phyloP scores from a whole-genome alignment of 1,140 invertebrate genomes.

The Scaptomyza hsui region DNA sequence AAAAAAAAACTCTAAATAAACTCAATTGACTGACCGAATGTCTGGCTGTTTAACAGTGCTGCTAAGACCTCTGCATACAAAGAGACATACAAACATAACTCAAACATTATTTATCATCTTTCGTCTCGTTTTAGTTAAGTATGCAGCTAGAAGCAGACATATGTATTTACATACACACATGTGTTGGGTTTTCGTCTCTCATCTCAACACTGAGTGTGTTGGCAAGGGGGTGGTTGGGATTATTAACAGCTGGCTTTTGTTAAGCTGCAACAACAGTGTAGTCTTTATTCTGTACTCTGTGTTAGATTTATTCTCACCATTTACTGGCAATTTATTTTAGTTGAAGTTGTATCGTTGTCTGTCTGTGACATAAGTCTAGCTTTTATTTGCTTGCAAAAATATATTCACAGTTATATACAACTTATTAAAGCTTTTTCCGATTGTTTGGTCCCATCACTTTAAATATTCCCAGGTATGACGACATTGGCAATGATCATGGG shows the following conservation, averaged over 20 bases:
- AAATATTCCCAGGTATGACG: not conserved
- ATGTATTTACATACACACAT: constrained; percentile 3
- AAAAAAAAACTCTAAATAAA: not conserved
- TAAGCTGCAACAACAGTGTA: constrained; percentile 8
- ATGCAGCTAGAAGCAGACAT: not conserved
- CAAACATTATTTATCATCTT: not conserved
- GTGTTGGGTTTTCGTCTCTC: not conserved
- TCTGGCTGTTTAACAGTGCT: not conserved
- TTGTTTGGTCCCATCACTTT: not conserved
- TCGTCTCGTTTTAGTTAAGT: constrained; percentile 7
- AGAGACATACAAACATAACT: constrained; percentile 1
- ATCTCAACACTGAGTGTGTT: not conserved
- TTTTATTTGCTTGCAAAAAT: not conserved
- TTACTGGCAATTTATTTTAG: constrained; percentile 6
- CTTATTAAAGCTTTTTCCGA: not conserved
- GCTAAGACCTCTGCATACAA: constrained; percentile 7
- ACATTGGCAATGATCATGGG: not conserved
- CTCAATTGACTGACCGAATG: constrained; percentile 19
- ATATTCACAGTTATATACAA: too few species aligned
- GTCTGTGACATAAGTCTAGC: not conserved
- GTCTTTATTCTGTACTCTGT: constrained; percentile 2
- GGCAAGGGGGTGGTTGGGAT: constrained; percentile 15
- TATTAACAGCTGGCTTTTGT: constrained; percentile 44
- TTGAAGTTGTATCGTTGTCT: not conserved
- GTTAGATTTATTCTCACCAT: constrained; percentile 18